A percentile compares a stretch with the other conserved stretches of the same genome.
Evolutionary conservation across 2,113 vertebrate species (phyloP).

Genomic region (Trogon melanurus): DNA sequence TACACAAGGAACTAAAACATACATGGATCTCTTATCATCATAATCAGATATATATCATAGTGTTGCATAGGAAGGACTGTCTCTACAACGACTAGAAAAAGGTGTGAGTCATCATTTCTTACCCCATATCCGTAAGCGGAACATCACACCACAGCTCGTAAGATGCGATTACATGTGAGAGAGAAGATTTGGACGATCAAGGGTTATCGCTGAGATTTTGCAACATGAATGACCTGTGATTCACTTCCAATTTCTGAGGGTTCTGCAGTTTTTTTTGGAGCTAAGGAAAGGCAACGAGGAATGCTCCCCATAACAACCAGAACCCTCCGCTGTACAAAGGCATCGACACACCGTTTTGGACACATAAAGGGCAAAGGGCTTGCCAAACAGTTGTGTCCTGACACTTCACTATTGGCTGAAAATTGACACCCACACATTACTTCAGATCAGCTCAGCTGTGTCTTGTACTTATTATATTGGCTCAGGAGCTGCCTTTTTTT

Average conservation of each 20-base stretch:
- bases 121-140: neutral
- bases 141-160: conserved; percentile 54
- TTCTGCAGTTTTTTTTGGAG: neutral
- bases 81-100: neutral
- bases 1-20: neutral
- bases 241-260: conserved; percentile 39
- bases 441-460: conserved; percentile 29
- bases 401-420: conserved; percentile 52
- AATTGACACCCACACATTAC: neutral
- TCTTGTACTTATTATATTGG: conserved; percentile 17
- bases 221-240: conserved; percentile 32
- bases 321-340: neutral
- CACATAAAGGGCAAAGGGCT: conserved; percentile 61
- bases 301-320: neutral
- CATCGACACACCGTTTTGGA: neutral
- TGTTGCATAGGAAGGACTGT: neutral
- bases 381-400: conserved; percentile 58
- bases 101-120: conserved; percentile 38
- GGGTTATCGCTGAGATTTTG: neutral
- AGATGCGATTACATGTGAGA: neutral
- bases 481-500: conserved; percentile 12
- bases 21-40: neutral
- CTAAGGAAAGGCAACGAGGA: neutral
- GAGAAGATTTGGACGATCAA: neutral
- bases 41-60: conserved; percentile 34